Conservation (phyloP, 2,888 invertebrate genomes). For the Biston stratarius region DNA sequence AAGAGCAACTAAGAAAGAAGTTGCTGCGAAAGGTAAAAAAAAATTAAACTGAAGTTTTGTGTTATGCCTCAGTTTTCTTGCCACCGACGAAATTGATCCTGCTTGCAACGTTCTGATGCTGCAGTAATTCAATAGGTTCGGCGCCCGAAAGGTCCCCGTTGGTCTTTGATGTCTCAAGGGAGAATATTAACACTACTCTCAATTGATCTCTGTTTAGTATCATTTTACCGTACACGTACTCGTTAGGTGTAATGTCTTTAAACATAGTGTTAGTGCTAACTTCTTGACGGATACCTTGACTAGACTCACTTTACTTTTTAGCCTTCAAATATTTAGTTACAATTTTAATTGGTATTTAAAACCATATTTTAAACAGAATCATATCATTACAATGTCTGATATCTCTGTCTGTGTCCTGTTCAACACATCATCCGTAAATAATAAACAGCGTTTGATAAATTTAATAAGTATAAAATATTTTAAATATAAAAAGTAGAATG, state of each 20-base stretch:
- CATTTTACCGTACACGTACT: not conserved
- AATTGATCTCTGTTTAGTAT: too few relatives aligned
- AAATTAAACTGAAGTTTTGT: too few relatives aligned
- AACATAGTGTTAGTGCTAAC: constrained; percentile 19
- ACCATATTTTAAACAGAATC: not conserved
- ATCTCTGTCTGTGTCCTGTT: constrained; percentile 9
- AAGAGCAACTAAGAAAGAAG: too few relatives aligned
- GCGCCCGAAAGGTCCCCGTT: too few relatives aligned
- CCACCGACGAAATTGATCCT: too few relatives aligned
- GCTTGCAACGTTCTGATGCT: too few relatives aligned
- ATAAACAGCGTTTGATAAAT: constrained; percentile 3
- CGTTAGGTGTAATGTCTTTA: not conserved
- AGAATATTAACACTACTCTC: too few relatives aligned
- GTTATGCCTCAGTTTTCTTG: too few relatives aligned
- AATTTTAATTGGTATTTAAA: not conserved
- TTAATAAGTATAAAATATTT: not conserved
- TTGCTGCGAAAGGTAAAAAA: too few relatives aligned
- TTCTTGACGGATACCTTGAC: constrained; percentile 18
- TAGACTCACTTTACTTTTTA: constrained; percentile 9
- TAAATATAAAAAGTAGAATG: not conserved
- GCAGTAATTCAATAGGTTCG: too few relatives aligned
- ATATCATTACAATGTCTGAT: not conserved
- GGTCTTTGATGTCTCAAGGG: too few relatives aligned
- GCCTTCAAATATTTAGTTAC: not conserved
- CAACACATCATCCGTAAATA: constrained; percentile 7